Conservation (phyloP, 2,888 invertebrate species). For the Seira musarum region DNA sequence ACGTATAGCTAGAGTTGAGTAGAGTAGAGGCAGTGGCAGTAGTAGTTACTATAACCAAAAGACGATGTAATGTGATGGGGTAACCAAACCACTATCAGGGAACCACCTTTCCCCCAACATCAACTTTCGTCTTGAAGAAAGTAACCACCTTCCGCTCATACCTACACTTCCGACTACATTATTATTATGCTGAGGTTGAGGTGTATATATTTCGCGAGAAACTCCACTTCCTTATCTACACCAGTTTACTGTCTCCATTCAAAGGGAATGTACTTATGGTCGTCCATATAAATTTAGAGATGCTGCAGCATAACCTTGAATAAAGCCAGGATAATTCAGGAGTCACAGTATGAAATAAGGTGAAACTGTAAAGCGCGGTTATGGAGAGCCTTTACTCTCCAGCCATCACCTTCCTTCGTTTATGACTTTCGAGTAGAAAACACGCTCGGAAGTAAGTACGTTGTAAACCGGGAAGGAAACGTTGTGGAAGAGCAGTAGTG, state of each 20-base stretch:
- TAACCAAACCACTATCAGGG: background rate
- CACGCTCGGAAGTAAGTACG: slow-evolving; percentile 7
- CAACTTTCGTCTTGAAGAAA: too few relatives aligned
- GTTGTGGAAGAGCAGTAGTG: background rate
- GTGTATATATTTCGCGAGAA: background rate
- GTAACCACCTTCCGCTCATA: too few relatives aligned
- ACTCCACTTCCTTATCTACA: background rate
- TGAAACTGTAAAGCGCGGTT: background rate
- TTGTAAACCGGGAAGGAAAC: background rate
- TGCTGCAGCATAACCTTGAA: slow-evolving; percentile 4
- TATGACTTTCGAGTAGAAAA: background rate
- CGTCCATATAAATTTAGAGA: slow-evolving; percentile 1
- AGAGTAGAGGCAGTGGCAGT: too few relatives aligned
- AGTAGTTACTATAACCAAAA: background rate
- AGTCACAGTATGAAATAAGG: background rate
- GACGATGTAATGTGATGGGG: too few relatives aligned
- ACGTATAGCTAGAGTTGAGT: too few relatives aligned
- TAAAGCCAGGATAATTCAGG: background rate
- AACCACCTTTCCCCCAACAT: background rate
- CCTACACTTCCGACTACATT: background rate
- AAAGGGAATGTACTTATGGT: background rate
- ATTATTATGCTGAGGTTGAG: background rate
- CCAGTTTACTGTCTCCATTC: background rate
- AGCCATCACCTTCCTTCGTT: background rate
- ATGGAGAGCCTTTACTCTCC: background rate